Evolutionary conservation across 2,797 vertebrate species (phyloP).

Genomic region (Heterohyrax brucei): DNA sequence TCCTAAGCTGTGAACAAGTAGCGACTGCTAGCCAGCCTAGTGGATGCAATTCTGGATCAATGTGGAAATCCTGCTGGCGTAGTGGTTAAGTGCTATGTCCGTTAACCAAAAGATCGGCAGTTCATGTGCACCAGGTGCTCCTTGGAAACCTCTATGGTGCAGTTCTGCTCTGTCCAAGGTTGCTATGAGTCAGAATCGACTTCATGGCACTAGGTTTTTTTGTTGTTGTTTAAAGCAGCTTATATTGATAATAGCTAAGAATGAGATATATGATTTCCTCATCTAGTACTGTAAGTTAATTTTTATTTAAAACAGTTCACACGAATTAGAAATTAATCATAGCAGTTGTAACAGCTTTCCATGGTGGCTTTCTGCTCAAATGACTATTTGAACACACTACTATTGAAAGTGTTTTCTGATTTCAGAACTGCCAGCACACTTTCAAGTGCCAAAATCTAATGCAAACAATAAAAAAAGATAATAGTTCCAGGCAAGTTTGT

Average conservation of each 20-base stretch:
- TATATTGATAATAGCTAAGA: background rate
- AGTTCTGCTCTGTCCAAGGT: too few relatives aligned
- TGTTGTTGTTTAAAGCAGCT: background rate
- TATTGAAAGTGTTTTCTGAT: background rate
- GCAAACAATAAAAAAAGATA: background rate
- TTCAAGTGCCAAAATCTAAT: background rate
- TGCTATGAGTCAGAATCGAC: too few relatives aligned
- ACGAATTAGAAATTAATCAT: background rate
- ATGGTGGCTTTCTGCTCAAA: background rate
- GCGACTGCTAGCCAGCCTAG: background rate
- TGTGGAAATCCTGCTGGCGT: too few relatives aligned
- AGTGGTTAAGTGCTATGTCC: too few relatives aligned
- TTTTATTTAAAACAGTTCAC: background rate
- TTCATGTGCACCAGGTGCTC: too few relatives aligned
- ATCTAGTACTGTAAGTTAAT: background rate
- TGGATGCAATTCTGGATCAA: background rate
- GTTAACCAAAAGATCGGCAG: too few relatives aligned
- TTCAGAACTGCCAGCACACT: background rate
- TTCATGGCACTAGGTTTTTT: too few relatives aligned
- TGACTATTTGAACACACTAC: background rate
- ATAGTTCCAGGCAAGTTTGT: background rate
- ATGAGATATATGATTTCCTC: background rate
- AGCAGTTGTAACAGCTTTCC: background rate
- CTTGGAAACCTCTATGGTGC: too few relatives aligned
- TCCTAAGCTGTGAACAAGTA: background rate